phyloP scores from a whole-genome alignment of 2,797 vertebrate genomes.

The Rhabdomys pumilio region DNA sequence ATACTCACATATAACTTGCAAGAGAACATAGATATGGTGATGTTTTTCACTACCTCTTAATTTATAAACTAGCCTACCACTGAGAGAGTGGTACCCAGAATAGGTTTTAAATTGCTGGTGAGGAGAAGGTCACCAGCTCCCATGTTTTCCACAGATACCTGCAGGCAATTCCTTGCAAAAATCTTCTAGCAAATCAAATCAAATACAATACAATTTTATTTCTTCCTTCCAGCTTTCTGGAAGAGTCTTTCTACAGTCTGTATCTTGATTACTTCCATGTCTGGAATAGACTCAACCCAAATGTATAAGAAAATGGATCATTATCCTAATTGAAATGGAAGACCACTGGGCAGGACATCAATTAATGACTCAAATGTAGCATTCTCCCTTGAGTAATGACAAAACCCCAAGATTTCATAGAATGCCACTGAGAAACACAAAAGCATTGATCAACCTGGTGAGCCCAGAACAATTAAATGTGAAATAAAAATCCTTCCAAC shows the following conservation, averaged over 20 bases:
- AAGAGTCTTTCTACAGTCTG: background rate
- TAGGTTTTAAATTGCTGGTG: background rate
- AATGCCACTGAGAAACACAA: constrained; percentile 20
- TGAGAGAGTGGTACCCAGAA: background rate
- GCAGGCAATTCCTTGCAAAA: background rate
- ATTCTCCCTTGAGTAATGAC: constrained; percentile 59
- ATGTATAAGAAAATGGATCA: background rate
- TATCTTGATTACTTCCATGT: constrained; percentile 10
- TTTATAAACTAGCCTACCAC: background rate
- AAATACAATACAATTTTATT: constrained; percentile 16
- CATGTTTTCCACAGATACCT: background rate
- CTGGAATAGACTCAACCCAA: background rate
- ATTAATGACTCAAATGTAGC: constrained; percentile 9
- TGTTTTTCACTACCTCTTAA: constrained; percentile 6
- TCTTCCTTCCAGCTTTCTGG: constrained; percentile 54
- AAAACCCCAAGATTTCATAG: constrained; percentile 54
- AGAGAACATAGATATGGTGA: background rate
- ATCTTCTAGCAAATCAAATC: background rate
- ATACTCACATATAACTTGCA: background rate
- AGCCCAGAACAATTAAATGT: constrained; percentile 51
- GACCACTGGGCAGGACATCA: constrained; percentile 19
- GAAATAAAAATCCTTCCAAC: constrained; percentile 36
- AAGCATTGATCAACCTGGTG: background rate
- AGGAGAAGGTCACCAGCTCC: background rate
- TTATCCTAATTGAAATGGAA: constrained; percentile 52